phyloP scores from a whole-genome alignment of 2,113 vertebrate genomes.

The Apodemus sylvaticus region DNA sequence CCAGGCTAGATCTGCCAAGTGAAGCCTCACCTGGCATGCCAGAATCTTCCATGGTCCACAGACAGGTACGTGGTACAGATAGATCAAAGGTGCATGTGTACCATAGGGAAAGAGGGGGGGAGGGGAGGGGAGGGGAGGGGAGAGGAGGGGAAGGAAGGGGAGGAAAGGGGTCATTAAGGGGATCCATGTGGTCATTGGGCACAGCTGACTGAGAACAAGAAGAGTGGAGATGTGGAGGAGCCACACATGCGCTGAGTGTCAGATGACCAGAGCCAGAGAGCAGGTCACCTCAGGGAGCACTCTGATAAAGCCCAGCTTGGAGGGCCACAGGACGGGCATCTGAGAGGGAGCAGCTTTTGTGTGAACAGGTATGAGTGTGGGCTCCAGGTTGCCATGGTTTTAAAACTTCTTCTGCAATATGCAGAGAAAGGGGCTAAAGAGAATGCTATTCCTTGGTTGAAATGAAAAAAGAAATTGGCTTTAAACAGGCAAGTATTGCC shows the following conservation, averaged over 20 bases:
- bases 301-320: neutral
- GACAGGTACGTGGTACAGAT: fast-evolving
- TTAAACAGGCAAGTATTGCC: slow-evolving; percentile 65
- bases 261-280: too few species aligned
- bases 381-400: neutral
- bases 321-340: neutral
- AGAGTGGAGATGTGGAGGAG: neutral
- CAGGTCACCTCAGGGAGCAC: too few species aligned
- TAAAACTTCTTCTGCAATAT: neutral
- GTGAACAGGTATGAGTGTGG: neutral
- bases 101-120: neutral
- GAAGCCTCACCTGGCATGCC: fast-evolving
- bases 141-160: too few species aligned
- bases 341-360: neutral
- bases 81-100: neutral
- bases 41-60: neutral
- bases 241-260: neutral
- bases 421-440: slow-evolving; percentile 34
- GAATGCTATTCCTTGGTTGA: slow-evolving; percentile 34
- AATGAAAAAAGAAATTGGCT: slow-evolving; percentile 53
- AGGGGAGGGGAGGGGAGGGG: neutral
- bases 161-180: neutral
- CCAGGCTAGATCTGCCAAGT: neutral
- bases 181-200: fast-evolving
- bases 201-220: neutral